Evolutionary conservation across 2,113 vertebrate genomes (phyloP), one percentile per base, ranked within the genome.

Genomic region (Blennius ocellaris): DNA sequence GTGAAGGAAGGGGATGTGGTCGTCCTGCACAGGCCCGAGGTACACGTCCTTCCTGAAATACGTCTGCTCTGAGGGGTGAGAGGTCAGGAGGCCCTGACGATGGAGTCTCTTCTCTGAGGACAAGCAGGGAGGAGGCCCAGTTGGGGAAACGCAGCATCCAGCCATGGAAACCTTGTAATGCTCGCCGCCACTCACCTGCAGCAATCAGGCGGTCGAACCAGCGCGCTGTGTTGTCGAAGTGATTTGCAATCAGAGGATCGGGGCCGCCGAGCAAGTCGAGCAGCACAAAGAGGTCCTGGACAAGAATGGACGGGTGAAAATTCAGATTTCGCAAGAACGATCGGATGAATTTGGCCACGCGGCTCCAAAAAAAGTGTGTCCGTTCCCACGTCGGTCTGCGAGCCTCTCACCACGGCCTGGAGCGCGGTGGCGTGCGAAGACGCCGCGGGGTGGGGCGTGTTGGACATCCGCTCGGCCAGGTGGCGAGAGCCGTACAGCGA

Each of bases 401-500:
- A n/a, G 5, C 2, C 14, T 48, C 95, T 94, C 91, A 96, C 96
- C 87, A 97, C 91, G 16, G 95, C 93, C 6, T 95, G 91, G 38
- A 97, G 87, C 85, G 92, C 84, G 56, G 90, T 94, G 82, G 85
- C 81, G 51, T 81, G 86, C 0, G 73, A 16, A 30, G 84, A 62
- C 6, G 80, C 89, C 0, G 83, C 44, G 0, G 92, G 90, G 45
- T 96, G 94, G 0, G 90, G 92, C 0, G 86, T 90, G 21, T 71
- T 69, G 0, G 91, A 92, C 95, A 98, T 96, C 9, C 84, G 92
- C 17, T 94, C 90, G 0, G 96, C 96, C 69, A 98, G 89, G 85
- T 97, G 96, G 16, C 94, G 94, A 6, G 97, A 96, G 6, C 96
- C 96, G 0, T 97, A 98, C 10, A 98, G 90, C 0, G 97, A 98